Conservation (phyloP, 2,888 invertebrate species). For the Mythimna pallens region DNA sequence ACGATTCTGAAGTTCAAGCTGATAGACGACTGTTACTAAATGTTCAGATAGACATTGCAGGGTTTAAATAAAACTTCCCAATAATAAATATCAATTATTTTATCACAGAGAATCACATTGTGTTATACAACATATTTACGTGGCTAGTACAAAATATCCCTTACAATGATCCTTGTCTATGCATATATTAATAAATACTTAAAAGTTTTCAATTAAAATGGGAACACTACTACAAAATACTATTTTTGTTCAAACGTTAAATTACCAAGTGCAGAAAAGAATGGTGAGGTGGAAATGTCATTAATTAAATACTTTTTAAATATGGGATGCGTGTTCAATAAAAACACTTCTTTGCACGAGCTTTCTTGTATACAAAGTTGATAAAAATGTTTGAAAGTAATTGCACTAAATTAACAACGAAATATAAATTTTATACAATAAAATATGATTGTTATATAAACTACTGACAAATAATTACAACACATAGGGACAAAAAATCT, state of each 20-base stretch:
- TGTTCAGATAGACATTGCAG: too few species aligned
- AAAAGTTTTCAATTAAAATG: slow-evolving; percentile 73
- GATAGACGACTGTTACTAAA: not conserved
- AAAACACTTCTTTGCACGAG: slow-evolving; percentile 41
- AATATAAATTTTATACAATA: slow-evolving; percentile 69
- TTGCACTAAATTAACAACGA: slow-evolving; percentile 78
- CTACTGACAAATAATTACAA: slow-evolving; percentile 61
- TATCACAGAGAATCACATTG: slow-evolving; percentile 91
- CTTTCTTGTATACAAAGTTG: slow-evolving; percentile 25
- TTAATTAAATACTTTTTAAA: not conserved
- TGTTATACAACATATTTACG: slow-evolving; percentile 90
- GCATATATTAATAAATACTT: slow-evolving; percentile 72
- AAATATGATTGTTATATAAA: slow-evolving; percentile 65
- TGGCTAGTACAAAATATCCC: slow-evolving; percentile 89
- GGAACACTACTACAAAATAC: slow-evolving; percentile 82
- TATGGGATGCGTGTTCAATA: not conserved
- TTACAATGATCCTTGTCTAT: slow-evolving; percentile 81
- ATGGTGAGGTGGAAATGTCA: not conserved
- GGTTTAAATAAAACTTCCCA: slow-evolving; percentile 74
- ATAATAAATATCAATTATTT: slow-evolving; percentile 90
- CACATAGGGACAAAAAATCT: slow-evolving; percentile 55
- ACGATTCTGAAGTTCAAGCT: not conserved
- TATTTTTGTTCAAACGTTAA: slow-evolving; percentile 71
- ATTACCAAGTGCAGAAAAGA: slow-evolving; percentile 55
- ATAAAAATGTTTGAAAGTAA: slow-evolving; percentile 68